Percentiles rank a stretch among this genome's conserved stretches.
Conservation (phyloP, 2,797 vertebrate species). For the Telmatherina bonti region DNA sequence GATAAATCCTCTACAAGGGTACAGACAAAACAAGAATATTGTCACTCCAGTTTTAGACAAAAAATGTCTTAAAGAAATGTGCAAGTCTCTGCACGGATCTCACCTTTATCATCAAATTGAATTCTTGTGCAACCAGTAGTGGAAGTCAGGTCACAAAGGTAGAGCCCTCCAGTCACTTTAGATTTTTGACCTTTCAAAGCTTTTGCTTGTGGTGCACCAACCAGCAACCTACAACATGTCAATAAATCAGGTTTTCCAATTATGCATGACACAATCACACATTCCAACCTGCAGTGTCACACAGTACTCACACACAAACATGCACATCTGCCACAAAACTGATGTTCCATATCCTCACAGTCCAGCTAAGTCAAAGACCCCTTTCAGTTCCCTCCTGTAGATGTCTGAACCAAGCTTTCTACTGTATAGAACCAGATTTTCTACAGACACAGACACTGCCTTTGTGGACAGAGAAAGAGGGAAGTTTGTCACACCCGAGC, state of each 20-base stretch:
- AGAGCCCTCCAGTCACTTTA: conserved; percentile 90
- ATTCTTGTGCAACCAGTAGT: conserved; percentile 80
- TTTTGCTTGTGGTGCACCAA: conserved; percentile 91
- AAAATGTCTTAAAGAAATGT: neutral
- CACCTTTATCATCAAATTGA: conserved; percentile 90
- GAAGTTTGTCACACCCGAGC: conserved; percentile 47
- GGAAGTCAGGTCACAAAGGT: conserved; percentile 87
- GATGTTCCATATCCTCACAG: conserved; percentile 62
- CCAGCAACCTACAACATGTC: conserved; percentile 85
- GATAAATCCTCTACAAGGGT: conserved; percentile 79
- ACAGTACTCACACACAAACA: conserved; percentile 38
- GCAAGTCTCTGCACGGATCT: conserved; percentile 37
- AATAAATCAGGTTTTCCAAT: conserved; percentile 29
- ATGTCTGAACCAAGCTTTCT: conserved; percentile 42
- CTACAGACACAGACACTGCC: conserved; percentile 45
- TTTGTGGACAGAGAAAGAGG: conserved; percentile 58
- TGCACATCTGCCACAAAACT: conserved; percentile 36
- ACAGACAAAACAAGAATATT: neutral
- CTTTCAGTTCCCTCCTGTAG: conserved; percentile 58
- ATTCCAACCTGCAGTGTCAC: conserved; percentile 50
- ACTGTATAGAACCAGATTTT: conserved; percentile 1
- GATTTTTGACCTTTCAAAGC: conserved; percentile 83
- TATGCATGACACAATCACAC: conserved; percentile 35
- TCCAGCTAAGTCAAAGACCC: conserved; percentile 58
- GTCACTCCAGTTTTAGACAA: neutral